These are phyloP conservation scores for Embidobia sp. DNA, from an alignment of 2,888 invertebrate genomes.

Conservation along the genomic window DNA sequence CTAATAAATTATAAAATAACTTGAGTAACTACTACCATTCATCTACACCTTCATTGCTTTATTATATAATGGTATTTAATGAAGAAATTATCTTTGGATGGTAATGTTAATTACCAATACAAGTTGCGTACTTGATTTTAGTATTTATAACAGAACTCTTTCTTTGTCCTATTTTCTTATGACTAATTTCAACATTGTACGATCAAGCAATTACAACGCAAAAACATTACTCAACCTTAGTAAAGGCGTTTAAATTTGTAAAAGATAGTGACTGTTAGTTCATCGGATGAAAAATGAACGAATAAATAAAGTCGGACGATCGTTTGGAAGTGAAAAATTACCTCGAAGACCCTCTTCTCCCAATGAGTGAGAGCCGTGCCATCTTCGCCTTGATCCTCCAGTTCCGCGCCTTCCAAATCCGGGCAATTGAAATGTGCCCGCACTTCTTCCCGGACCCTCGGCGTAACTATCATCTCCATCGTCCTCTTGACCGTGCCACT, in stretches of 20 bases:
- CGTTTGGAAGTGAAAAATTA: constrained; percentile 76
- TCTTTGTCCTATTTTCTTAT: too few relatives aligned
- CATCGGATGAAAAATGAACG: constrained; percentile 4
- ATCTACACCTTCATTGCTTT: too few relatives aligned
- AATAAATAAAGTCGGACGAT: constrained; percentile 21
- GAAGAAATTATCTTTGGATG: too few relatives aligned
- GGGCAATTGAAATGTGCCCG: constrained; percentile 93
- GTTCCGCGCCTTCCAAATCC: constrained; percentile 95
- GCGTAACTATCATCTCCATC: constrained; percentile 95
- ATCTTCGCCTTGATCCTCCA: constrained; percentile 99
- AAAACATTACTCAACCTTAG: too few relatives aligned
- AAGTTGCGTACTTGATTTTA: too few relatives aligned
- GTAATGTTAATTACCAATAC: too few relatives aligned
- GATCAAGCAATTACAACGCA: too few relatives aligned
- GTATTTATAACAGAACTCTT: too few relatives aligned
- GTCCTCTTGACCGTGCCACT: constrained; percentile 88
- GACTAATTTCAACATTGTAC: too few relatives aligned
- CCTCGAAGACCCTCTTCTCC: constrained; percentile 99
- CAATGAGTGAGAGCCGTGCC: constrained; percentile 99
- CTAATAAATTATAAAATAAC: too few relatives aligned
- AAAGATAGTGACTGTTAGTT: constrained; percentile 3
- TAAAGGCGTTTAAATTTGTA: not conserved
- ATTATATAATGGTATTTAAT: too few relatives aligned
- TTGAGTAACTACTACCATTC: too few relatives aligned
- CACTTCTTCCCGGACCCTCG: constrained; percentile 93